Conservation (phyloP, 2,797 vertebrate species). For the Tangara arthus region DNA sequence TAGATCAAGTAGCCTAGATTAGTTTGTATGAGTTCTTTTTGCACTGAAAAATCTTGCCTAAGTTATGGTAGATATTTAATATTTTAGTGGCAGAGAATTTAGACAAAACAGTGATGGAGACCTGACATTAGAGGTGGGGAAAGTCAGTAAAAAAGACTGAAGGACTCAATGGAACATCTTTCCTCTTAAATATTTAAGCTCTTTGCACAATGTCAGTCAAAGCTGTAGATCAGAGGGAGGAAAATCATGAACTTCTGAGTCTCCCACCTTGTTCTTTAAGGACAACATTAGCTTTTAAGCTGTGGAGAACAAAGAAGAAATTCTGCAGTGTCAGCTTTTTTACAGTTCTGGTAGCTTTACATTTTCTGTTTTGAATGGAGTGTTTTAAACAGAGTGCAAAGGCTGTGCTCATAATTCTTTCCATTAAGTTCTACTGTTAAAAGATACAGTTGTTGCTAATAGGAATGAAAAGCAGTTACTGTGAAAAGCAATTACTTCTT, state of each 20-base stretch:
- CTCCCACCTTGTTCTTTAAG: background rate
- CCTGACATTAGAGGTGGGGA: background rate
- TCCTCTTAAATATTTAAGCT: background rate
- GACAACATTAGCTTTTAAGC: background rate
- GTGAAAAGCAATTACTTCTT: background rate
- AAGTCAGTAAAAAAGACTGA: background rate
- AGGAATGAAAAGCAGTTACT: background rate
- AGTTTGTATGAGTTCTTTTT: background rate
- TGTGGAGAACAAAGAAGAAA: background rate
- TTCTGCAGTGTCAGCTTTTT: background rate
- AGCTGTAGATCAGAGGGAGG: background rate
- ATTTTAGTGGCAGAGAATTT: background rate
- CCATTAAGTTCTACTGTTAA: background rate
- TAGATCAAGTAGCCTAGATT: background rate
- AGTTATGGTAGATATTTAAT: background rate
- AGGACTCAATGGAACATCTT: background rate
- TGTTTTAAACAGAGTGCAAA: background rate
- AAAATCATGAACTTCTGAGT: background rate
- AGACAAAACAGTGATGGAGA: background rate
- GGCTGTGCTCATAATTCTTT: background rate
- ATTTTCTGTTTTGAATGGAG: background rate
- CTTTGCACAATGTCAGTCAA: background rate
- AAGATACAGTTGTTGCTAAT: background rate
- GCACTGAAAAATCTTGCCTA: background rate
- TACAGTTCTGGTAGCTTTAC: background rate